A percentile compares a stretch with the other conserved stretches of the same genome.
These are phyloP conservation scores for Hypolimnas misippus DNA, from an alignment of 2,888 invertebrate species.

Conservation along the genomic window DNA sequence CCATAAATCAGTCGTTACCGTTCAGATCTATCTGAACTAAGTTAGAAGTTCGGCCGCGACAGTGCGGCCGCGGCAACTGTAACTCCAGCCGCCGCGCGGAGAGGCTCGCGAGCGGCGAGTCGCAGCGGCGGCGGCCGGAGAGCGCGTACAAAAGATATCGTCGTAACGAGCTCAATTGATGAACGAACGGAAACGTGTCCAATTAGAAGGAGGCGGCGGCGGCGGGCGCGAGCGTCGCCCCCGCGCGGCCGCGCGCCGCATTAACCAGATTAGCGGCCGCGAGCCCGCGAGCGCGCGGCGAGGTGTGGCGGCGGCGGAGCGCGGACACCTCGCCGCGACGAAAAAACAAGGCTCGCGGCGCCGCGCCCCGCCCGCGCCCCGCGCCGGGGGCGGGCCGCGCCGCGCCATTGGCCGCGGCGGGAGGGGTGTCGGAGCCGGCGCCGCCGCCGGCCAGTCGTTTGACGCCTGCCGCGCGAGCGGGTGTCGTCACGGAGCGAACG, in stretches of 20 bases:
- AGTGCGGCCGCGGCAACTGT: conserved; percentile 12
- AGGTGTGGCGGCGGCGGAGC: conserved; percentile 70
- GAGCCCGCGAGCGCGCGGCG: conserved; percentile 65
- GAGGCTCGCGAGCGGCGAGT: conserved; percentile 39
- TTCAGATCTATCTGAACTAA: conserved; percentile 5
- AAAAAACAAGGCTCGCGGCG: conserved; percentile 77
- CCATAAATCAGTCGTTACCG: background rate
- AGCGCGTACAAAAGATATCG: conserved; percentile 69
- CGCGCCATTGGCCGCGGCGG: conserved; percentile 75
- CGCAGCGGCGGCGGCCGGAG: conserved; percentile 34
- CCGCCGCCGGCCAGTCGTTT: conserved; percentile 81
- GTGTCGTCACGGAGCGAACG: conserved; percentile 68
- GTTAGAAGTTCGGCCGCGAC: conserved; percentile 7
- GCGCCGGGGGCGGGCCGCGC: conserved; percentile 73
- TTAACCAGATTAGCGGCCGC: conserved; percentile 78
- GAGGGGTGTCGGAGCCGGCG: conserved; percentile 83
- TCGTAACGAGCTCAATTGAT: conserved; percentile 82
- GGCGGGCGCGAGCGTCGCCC: conserved; percentile 64
- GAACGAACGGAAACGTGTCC: conserved; percentile 83
- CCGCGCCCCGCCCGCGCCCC: conserved; percentile 69
- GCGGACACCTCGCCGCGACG: conserved; percentile 58
- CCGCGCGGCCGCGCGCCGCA: conserved; percentile 64
- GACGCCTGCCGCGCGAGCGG: conserved; percentile 81
- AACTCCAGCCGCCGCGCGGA: conserved; percentile 18
- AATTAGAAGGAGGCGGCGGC: conserved; percentile 81